A percentile compares a stretch with the other conserved stretches of the same genome.
These are phyloP conservation scores for Excalfactoria chinensis DNA, from an alignment of 2,113 vertebrate species.

Conservation along the genomic window DNA sequence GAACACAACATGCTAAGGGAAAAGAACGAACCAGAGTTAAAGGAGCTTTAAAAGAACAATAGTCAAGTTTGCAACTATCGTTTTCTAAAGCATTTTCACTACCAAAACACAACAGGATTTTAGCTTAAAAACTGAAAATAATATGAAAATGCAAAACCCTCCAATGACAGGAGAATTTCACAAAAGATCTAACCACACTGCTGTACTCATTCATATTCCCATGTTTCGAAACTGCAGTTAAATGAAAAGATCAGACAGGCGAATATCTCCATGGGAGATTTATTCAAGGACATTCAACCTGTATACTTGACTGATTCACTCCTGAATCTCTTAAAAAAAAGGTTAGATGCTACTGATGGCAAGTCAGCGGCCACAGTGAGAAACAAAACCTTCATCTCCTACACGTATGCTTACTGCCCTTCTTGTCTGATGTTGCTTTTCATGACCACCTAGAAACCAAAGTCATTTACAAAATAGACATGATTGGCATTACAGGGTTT, in stretches of 20 bases:
- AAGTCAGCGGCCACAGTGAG: neutral
- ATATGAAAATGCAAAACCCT: constrained; percentile 10
- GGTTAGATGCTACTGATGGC: neutral
- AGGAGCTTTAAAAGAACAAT: neutral
- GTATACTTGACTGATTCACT: neutral
- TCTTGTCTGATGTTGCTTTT: neutral
- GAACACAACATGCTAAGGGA: neutral
- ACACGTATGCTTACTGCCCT: neutral
- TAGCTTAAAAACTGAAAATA: neutral
- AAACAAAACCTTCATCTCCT: neutral
- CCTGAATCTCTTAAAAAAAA: neutral
- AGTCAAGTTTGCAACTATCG: neutral
- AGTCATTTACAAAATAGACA: neutral
- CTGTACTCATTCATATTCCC: constrained; percentile 14
- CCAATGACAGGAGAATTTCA: neutral
- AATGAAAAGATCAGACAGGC: neutral
- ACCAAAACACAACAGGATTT: neutral
- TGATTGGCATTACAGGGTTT: neutral
- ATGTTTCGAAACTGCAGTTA: neutral
- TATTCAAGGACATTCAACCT: neutral
- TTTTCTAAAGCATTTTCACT: neutral
- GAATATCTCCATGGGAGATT: constrained; percentile 8
- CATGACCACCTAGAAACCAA: neutral
- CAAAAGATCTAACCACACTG: neutral
- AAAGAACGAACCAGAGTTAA: neutral